Conservation (phyloP, 2,113 vertebrate species). For the Serranochromis macrocephalus region DNA sequence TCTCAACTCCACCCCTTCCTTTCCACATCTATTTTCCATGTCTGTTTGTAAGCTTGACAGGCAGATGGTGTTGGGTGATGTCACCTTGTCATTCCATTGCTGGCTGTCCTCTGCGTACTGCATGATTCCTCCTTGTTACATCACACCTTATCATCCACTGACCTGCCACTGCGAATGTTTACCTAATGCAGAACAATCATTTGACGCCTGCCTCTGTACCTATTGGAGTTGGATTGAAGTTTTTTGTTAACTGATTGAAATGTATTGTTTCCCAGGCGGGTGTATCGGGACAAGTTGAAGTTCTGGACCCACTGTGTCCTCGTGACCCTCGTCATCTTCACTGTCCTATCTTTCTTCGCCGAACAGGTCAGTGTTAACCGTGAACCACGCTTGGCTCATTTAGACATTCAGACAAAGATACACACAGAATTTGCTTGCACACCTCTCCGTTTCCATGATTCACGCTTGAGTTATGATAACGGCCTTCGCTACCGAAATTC, state of each 20-base stretch:
- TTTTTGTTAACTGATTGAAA: background rate
- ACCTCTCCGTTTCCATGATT: constrained; percentile 29
- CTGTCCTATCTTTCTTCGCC: constrained; percentile 93
- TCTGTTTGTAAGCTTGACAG: background rate
- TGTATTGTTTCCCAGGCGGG: constrained; percentile 72
- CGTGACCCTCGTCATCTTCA: constrained; percentile 90
- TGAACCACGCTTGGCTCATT: background rate
- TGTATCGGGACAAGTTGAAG: constrained; percentile 93
- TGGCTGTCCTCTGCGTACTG: background rate
- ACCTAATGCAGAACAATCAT: background rate
- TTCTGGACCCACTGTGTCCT: constrained; percentile 98
- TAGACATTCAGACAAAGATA: background rate
- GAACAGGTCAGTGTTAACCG: constrained; percentile 81
- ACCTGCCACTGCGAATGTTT: background rate
- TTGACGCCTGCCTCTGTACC: background rate
- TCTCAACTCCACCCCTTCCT: background rate
- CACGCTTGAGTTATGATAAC: constrained; percentile 19
- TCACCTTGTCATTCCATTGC: constrained; percentile 37
- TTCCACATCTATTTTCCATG: background rate
- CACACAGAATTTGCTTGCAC: background rate
- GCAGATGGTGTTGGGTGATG: constrained; percentile 34
- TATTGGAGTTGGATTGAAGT: background rate
- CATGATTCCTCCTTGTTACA: background rate
- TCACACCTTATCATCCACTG: background rate
- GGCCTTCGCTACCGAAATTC: background rate